Conservation (phyloP, 2,113 vertebrate genomes). For the Eira barbara region DNA sequence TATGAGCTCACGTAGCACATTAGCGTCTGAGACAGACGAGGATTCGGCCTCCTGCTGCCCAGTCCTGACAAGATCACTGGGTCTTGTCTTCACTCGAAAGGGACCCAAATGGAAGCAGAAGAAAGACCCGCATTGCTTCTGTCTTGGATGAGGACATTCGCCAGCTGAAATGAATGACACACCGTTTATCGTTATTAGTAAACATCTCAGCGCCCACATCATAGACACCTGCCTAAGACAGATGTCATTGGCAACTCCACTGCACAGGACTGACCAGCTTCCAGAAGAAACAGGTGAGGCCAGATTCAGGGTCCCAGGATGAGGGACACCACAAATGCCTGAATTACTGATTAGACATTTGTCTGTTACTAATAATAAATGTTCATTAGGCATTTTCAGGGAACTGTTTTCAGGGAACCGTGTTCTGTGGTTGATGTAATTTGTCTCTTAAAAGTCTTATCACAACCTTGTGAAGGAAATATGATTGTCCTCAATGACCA, state of each 20-base stretch:
- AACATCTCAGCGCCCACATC: background rate
- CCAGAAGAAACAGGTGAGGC: background rate
- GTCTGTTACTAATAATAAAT: background rate
- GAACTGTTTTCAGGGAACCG: background rate
- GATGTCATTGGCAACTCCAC: background rate
- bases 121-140: background rate
- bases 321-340: fast-evolving
- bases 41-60: background rate
- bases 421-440: background rate
- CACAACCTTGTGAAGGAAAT: background rate
- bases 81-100: background rate
- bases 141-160: background rate
- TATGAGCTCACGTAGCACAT: background rate
- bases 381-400: background rate
- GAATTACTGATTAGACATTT: background rate
- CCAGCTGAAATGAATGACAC: background rate
- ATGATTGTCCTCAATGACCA: background rate
- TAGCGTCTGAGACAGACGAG: background rate
- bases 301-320: background rate
- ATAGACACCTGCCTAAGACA: background rate
- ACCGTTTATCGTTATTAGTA: background rate
- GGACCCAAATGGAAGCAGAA: background rate
- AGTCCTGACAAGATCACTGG: background rate
- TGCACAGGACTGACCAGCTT: fast-evolving
- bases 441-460: background rate